These are phyloP conservation scores for Aphelenchoides avenae DNA, from an alignment of 1,140 invertebrate species.

Conservation along the genomic window DNA sequence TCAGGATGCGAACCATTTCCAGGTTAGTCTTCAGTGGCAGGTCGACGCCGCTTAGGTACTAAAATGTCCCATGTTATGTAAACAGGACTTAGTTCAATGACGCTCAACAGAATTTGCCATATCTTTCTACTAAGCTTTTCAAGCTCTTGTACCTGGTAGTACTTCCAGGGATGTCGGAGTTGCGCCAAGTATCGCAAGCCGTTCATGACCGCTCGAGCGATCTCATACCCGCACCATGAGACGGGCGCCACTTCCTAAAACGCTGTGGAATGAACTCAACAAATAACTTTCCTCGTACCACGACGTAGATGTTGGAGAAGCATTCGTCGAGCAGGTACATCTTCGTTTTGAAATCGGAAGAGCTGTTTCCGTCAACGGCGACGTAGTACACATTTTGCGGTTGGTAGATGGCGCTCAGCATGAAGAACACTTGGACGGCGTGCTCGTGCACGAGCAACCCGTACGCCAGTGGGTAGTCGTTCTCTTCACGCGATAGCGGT, in stretches of 20 bases:
- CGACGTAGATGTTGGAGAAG: constrained; percentile 31
- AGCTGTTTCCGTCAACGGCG: constrained; percentile 29
- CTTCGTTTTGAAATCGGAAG: constrained; percentile 12
- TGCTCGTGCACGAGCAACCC: constrained; percentile 19
- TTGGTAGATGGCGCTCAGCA: too few species aligned
- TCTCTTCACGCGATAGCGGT: constrained; percentile 12
- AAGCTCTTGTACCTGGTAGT: constrained; percentile 22
- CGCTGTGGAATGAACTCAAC: constrained; percentile 14
- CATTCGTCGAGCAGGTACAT: constrained; percentile 15
- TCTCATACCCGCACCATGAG: constrained; percentile 19
- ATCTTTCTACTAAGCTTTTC: too few species aligned
- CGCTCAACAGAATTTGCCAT: background rate
- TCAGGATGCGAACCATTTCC: constrained; percentile 35
- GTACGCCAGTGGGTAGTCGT: constrained; percentile 14
- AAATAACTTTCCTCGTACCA: constrained; percentile 20
- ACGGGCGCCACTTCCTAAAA: constrained; percentile 26
- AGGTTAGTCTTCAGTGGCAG: constrained; percentile 35
- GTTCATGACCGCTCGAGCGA: constrained; percentile 14
- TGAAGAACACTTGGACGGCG: constrained; percentile 22
- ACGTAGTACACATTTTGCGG: constrained; percentile 39
- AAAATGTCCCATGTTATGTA: background rate
- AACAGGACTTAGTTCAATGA: constrained; percentile 6
- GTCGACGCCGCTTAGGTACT: constrained; percentile 31
- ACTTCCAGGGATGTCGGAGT: constrained; percentile 22
- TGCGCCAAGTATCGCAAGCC: constrained; percentile 25